These are phyloP conservation scores for Anguilla obscura DNA, from an alignment of 2,797 vertebrate species.

Conservation along the genomic window DNA sequence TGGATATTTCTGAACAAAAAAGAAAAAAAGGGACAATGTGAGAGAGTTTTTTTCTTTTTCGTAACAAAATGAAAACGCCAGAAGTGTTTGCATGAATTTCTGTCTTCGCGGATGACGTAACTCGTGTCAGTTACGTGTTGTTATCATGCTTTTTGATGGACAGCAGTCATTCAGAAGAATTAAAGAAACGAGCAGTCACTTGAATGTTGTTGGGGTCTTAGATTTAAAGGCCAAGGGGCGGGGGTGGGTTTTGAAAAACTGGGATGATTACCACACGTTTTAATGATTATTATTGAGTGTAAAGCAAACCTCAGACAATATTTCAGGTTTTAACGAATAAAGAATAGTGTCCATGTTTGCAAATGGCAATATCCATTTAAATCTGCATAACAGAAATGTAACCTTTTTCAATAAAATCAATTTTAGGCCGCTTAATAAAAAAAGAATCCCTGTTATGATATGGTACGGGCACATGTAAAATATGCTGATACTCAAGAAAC, in stretches of 20 bases:
- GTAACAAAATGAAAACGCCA: slow-evolving; percentile 68
- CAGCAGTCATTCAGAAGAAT: slow-evolving; percentile 53
- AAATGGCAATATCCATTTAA: slow-evolving; percentile 37
- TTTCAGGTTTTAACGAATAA: slow-evolving; percentile 49
- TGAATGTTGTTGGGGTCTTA: slow-evolving; percentile 49
- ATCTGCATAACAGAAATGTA: slow-evolving; percentile 31
- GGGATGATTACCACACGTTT: slow-evolving; percentile 50
- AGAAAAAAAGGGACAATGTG: slow-evolving; percentile 47
- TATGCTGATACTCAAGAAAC: slow-evolving; percentile 91
- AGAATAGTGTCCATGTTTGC: slow-evolving; percentile 50
- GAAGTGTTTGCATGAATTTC: slow-evolving; percentile 77
- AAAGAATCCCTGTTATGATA: slow-evolving; percentile 52
- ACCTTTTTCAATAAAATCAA: slow-evolving; percentile 35
- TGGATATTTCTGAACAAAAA: slow-evolving; percentile 75
- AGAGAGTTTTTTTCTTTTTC: slow-evolving; percentile 46
- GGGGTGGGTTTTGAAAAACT: slow-evolving; percentile 18
- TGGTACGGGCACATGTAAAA: slow-evolving; percentile 90
- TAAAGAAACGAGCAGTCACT: slow-evolving; percentile 50
- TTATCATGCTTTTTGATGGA: slow-evolving; percentile 62
- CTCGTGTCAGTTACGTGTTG: slow-evolving; percentile 69
- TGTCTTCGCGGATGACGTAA: slow-evolving; percentile 77
- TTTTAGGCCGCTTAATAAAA: slow-evolving; percentile 44
- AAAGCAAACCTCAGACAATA: slow-evolving; percentile 52
- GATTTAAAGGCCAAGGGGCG: slow-evolving; percentile 16
- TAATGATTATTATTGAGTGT: slow-evolving; percentile 59